phyloP scores from a whole-genome alignment of 2,113 vertebrate species.

The Perognathus longimembris region DNA sequence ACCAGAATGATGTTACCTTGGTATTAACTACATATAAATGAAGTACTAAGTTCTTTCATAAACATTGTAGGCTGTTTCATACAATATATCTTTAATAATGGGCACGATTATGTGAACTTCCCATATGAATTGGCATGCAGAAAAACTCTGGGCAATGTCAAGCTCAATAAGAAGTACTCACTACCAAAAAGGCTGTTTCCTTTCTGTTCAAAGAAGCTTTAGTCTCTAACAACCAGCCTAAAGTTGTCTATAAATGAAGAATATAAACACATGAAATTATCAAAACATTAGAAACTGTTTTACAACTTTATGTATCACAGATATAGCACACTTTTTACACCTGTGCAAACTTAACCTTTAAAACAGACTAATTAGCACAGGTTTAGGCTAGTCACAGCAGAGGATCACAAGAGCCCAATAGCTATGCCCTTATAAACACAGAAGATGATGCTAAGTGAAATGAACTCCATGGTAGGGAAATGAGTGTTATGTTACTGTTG shows the following conservation, averaged over 20 bases:
- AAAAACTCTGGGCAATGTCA: background rate
- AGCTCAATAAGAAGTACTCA: slow-evolving; percentile 19
- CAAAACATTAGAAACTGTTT: slow-evolving; percentile 48
- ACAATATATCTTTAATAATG: slow-evolving; percentile 5
- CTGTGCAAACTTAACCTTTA: too few relatives aligned
- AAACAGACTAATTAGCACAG: too few relatives aligned
- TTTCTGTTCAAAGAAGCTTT: background rate
- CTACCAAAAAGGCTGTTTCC: slow-evolving; percentile 13
- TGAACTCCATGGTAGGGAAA: too few relatives aligned
- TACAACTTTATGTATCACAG: slow-evolving; percentile 26
- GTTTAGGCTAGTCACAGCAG: too few relatives aligned
- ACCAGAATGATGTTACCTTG: background rate
- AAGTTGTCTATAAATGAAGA: slow-evolving; percentile 29
- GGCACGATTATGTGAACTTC: background rate
- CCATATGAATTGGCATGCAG: background rate
- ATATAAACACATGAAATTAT: slow-evolving; percentile 4
- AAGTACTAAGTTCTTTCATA: slow-evolving; percentile 16
- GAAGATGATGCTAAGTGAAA: too few relatives aligned
- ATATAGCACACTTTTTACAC: background rate
- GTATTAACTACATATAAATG: background rate
- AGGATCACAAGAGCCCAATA: too few relatives aligned
- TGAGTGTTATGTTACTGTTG: too few relatives aligned
- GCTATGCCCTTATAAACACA: too few relatives aligned
- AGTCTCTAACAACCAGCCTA: background rate
- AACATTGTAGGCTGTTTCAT: background rate